Percentiles rank a stretch among this genome's conserved stretches.
phyloP scores from a whole-genome alignment of 2,888 invertebrate species.

The Agapetus fuscipes region DNA sequence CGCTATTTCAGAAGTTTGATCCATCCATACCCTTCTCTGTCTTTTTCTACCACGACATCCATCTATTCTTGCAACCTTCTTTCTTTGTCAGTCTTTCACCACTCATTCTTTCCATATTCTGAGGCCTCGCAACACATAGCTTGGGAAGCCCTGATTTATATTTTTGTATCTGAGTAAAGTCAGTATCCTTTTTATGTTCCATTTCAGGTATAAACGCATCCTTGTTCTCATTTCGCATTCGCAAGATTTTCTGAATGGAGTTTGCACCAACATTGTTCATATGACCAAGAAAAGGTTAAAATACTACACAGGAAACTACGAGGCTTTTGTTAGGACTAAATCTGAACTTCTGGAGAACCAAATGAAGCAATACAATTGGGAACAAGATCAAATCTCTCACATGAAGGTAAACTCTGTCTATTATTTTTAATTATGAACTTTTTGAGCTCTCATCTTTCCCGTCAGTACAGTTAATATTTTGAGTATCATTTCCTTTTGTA shows the following conservation, averaged over 20 bases:
- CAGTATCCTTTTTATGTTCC: slow-evolving; percentile 2
- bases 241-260: slow-evolving; percentile 97
- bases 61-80: too few species aligned
- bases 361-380: slow-evolving; percentile 99
- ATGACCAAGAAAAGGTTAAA: slow-evolving; percentile 87
- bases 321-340: slow-evolving; percentile 89
- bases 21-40: too few species aligned
- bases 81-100: too few species aligned
- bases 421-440: slow-evolving; percentile 1
- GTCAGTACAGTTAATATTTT: background rate
- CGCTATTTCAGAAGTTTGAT: too few species aligned
- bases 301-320: slow-evolving; percentile 95
- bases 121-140: too few species aligned
- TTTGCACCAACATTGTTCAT: slow-evolving; percentile 94
- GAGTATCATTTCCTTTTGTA: background rate
- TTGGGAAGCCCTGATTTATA: too few species aligned
- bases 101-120: too few species aligned
- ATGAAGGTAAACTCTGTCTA: slow-evolving; percentile 96
- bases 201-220: slow-evolving; percentile 81
- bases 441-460: too few species aligned
- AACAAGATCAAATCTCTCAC: slow-evolving; percentile 97
- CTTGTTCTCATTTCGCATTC: slow-evolving; percentile 97
- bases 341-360: slow-evolving; percentile 95
- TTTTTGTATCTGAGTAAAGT: too few species aligned
- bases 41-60: too few species aligned